Percentiles rank a stretch among this genome's conserved stretches.
phyloP scores from a whole-genome alignment of 2,113 vertebrate genomes.

The Protobothrops flavoviridis region DNA sequence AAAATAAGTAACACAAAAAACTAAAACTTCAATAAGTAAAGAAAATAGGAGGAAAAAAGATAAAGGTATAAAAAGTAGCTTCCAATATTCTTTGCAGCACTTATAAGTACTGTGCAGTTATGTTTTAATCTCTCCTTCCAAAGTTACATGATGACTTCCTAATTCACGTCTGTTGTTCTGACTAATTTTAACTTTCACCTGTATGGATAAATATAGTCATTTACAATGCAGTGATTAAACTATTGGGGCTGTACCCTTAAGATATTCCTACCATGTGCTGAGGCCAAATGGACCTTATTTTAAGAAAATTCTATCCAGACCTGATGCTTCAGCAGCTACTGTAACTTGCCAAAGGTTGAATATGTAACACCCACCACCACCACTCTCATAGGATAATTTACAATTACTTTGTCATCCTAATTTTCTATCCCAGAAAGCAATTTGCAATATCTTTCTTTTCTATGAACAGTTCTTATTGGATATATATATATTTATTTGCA shows the following conservation, averaged over 20 bases:
- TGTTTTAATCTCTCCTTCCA: neutral
- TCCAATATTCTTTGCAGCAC: neutral
- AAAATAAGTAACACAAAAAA: neutral
- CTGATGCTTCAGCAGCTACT: neutral
- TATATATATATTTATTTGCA: neutral
- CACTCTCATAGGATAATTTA: neutral
- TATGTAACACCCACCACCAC: neutral
- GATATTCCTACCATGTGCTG: neutral
- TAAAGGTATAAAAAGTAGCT: neutral
- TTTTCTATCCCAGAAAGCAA: neutral
- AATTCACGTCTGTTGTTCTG: neutral
- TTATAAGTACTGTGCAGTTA: neutral
- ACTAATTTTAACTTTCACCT: neutral
- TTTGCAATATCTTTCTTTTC: neutral
- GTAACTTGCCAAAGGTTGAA: neutral
- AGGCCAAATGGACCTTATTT: neutral
- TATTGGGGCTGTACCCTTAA: neutral
- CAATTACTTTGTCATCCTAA: neutral
- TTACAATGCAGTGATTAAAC: neutral
- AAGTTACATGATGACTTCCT: neutral
- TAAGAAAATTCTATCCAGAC: neutral
- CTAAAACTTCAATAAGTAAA: neutral
- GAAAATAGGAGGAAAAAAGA: neutral
- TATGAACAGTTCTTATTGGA: neutral
- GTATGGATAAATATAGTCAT: neutral